Percentiles rank a stretch among this genome's conserved stretches.
These are phyloP conservation scores for Prionailurus viverrinus DNA, from an alignment of 2,113 vertebrate species.

Conservation along the genomic window DNA sequence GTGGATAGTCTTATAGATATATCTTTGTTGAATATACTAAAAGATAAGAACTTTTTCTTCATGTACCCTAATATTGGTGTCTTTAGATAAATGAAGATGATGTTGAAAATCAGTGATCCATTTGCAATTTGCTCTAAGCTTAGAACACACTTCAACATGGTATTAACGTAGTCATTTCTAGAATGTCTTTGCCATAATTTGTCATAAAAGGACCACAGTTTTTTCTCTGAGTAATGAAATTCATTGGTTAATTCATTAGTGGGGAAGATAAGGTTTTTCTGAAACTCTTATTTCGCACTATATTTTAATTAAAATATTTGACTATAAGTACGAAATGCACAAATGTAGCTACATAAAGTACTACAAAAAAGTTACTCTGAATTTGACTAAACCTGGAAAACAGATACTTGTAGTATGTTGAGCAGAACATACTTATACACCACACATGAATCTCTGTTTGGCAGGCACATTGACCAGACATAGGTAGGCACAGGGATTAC, in stretches of 20 bases:
- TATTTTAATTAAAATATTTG: constrained; percentile 52
- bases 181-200: neutral
- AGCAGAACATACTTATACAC: neutral
- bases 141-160: neutral
- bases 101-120: constrained; percentile 7
- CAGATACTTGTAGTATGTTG: neutral
- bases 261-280: constrained; percentile 7
- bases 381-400: neutral
- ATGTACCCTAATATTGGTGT: neutral
- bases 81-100: neutral
- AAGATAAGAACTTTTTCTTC: neutral
- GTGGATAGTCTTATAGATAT: neutral
- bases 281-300: neutral
- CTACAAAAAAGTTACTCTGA: neutral
- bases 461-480: neutral
- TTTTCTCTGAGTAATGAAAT: neutral
- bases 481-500: neutral
- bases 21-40: neutral
- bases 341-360: neutral
- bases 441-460: neutral
- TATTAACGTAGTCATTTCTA: constrained; percentile 14
- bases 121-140: neutral
- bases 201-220: neutral
- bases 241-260: neutral
- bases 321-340: neutral